phyloP scores from a whole-genome alignment of 2,113 vertebrate genomes.

The Cervus canadensis region DNA sequence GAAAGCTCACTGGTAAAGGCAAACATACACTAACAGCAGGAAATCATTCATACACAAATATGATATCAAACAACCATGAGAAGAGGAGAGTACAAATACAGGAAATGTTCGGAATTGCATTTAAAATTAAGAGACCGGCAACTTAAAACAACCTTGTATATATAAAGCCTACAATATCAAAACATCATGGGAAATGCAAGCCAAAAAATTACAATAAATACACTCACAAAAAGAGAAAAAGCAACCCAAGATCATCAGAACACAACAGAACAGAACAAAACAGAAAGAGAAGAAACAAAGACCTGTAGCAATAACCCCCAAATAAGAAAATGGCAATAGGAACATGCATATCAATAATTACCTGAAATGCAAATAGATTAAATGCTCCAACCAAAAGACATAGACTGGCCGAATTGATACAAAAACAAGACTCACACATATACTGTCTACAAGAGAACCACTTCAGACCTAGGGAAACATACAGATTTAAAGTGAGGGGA shows the following conservation, averaged over 20 bases:
- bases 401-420: not conserved
- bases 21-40: not conserved
- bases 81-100: not conserved
- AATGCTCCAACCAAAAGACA: not conserved
- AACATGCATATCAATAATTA: not conserved
- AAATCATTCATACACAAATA: not conserved
- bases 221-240: not conserved
- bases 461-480: not conserved
- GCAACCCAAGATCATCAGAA: not conserved
- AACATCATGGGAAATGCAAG: not conserved
- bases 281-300: not conserved
- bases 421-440: not conserved
- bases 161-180: not conserved
- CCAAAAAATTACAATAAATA: not conserved
- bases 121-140: not conserved
- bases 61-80: not conserved
- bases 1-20: not conserved
- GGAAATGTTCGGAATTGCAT: not conserved
- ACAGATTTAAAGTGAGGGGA: not conserved
- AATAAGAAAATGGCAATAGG: not conserved
- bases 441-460: not conserved
- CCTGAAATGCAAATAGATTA: not conserved
- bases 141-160: not conserved
- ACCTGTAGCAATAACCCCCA: not conserved
- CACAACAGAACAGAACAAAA: not conserved